Evolutionary conservation across 1,140 invertebrate species (phyloP).

Genomic region (Atopsyche davidsoni): DNA sequence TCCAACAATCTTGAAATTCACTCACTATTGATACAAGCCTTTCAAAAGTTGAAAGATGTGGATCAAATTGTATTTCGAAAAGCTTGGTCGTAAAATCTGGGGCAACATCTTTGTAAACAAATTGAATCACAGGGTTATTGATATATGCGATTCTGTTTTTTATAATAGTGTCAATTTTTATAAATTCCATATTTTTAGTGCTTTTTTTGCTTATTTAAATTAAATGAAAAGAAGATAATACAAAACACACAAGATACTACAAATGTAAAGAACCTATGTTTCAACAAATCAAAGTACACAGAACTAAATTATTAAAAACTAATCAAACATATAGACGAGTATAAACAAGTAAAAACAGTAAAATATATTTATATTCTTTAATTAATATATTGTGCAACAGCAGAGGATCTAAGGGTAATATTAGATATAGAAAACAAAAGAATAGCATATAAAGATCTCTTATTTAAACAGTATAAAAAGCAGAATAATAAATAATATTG

Average conservation of each 20-base stretch:
- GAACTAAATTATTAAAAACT: neutral
- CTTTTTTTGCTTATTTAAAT: neutral
- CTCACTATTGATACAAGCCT: conserved; percentile 4
- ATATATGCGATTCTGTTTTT: neutral
- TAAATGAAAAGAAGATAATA: neutral
- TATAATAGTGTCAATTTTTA: neutral
- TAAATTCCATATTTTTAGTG: neutral
- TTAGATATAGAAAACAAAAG: too few species aligned
- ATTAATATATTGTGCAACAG: too few species aligned
- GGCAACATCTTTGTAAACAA: conserved; percentile 5
- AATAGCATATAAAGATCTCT: too few species aligned
- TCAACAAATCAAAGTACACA: neutral
- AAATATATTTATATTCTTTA: too few species aligned
- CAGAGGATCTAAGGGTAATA: too few species aligned
- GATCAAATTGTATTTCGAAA: neutral
- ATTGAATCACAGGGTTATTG: conserved; percentile 9
- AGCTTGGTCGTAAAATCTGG: conserved; percentile 2
- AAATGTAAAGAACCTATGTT: neutral
- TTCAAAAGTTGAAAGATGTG: conserved; percentile 3
- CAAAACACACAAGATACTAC: neutral
- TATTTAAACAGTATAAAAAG: neutral
- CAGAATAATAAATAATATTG: neutral
- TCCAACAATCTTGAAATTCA: conserved; percentile 9
- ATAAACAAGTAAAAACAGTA: too few species aligned
- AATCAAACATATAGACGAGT: too few species aligned